These are phyloP conservation scores for Drosophila leontia DNA, from an alignment of 1,140 invertebrate species.

Conservation along the genomic window DNA sequence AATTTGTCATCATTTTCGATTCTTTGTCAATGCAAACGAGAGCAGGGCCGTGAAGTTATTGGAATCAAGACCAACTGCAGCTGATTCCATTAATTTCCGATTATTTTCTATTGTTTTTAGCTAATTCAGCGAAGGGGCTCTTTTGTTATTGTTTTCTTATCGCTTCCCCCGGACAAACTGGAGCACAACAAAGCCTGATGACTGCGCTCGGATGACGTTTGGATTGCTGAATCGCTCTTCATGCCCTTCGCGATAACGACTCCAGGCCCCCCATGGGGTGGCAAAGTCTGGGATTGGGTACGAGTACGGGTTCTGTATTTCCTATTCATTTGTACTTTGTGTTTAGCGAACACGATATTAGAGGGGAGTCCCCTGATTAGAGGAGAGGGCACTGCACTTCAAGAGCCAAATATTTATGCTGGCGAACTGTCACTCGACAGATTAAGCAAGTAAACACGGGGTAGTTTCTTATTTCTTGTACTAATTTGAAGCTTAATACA, in stretches of 20 bases:
- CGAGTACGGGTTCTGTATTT: not conserved
- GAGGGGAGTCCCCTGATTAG: slow-evolving; percentile 12
- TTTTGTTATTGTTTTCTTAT: slow-evolving; percentile 63
- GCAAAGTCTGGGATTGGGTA: slow-evolving; percentile 13
- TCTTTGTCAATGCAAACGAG: not conserved
- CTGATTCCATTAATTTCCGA: slow-evolving; percentile 4
- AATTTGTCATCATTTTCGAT: not conserved
- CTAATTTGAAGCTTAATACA: not conserved
- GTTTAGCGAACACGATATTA: not conserved
- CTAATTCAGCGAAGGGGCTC: slow-evolving; percentile 28
- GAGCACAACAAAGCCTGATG: slow-evolving; percentile 30
- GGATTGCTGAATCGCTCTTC: not conserved
- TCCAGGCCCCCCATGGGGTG: slow-evolving; percentile 14
- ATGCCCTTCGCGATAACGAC: slow-evolving; percentile 19
- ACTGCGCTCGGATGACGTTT: slow-evolving; percentile 23
- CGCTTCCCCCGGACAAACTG: slow-evolving; percentile 27
- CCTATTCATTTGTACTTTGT: not conserved
- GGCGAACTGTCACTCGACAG: not conserved
- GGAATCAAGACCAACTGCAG: slow-evolving; percentile 25
- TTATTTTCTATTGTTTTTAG: slow-evolving; percentile 53
- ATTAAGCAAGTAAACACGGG: not conserved
- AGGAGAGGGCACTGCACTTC: slow-evolving; percentile 5
- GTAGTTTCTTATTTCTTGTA: not conserved
- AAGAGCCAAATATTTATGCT: slow-evolving; percentile 12
- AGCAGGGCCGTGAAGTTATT: slow-evolving; percentile 4